Evolutionary conservation across 2,888 invertebrate genomes (phyloP).

Genomic region (Drosophila suboccidentalis): DNA sequence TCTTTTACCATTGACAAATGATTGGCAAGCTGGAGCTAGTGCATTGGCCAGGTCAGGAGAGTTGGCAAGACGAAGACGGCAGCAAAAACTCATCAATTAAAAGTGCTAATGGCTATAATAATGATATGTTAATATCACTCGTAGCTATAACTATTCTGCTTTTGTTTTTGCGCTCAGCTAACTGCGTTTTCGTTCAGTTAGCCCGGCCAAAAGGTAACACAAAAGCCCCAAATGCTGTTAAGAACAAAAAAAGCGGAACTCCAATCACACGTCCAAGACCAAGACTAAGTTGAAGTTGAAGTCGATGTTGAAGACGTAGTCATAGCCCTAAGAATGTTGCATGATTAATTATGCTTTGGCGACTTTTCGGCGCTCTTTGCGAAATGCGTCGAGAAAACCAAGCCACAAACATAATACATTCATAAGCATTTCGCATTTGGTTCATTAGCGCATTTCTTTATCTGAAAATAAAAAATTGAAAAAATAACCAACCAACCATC

Average conservation of each 20-base stretch:
- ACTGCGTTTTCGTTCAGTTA: slow-evolving; percentile 80
- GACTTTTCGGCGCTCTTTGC: slow-evolving; percentile 72
- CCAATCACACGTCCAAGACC: slow-evolving; percentile 47
- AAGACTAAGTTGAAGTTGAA: slow-evolving; percentile 9
- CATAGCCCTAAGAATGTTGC: slow-evolving; percentile 70
- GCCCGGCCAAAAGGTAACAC: slow-evolving; percentile 50
- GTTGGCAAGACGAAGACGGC: slow-evolving; percentile 34
- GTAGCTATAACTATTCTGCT: slow-evolving; percentile 68
- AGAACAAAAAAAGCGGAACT: slow-evolving; percentile 74
- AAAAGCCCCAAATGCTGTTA: slow-evolving; percentile 38
- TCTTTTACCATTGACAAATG: slow-evolving; percentile 81
- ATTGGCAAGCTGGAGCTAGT: too few relatives aligned
- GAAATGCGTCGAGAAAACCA: slow-evolving; percentile 41
- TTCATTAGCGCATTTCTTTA: slow-evolving; percentile 81
- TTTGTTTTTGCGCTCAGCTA: slow-evolving; percentile 75
- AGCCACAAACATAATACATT: slow-evolving; percentile 32
- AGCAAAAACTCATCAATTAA: slow-evolving; percentile 83
- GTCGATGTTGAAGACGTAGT: slow-evolving; percentile 10
- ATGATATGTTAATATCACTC: slow-evolving; percentile 84
- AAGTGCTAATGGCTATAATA: slow-evolving; percentile 84
- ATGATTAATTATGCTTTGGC: slow-evolving; percentile 82
- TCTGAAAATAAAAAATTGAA: slow-evolving; percentile 42
- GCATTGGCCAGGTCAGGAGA: slow-evolving; percentile 20
- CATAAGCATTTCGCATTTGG: slow-evolving; percentile 61
- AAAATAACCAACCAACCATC: slow-evolving; percentile 3